Conservation (phyloP, 2,888 invertebrate genomes). For the Drosophila mimetica region DNA sequence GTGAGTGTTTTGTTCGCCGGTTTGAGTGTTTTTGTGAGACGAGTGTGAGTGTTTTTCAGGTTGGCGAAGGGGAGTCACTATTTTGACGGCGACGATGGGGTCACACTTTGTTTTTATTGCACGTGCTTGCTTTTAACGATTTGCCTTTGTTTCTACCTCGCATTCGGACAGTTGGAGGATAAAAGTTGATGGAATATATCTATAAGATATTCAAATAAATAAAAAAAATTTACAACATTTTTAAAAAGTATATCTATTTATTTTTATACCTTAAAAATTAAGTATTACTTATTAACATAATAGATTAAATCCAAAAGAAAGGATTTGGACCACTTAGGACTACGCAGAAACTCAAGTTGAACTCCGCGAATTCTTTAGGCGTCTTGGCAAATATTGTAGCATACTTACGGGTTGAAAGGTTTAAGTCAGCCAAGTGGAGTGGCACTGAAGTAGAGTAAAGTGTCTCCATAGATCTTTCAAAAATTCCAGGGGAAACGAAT, state of each 20-base stretch:
- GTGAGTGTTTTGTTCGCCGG: conserved; percentile 6
- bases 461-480: conserved; percentile 23
- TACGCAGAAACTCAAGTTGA: no score
- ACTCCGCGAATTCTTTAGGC: background rate
- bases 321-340: no score
- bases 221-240: no score
- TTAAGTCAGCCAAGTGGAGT: background rate
- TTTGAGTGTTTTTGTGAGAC: conserved; percentile 5
- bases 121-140: conserved; percentile 56
- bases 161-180: conserved; percentile 7
- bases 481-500: conserved; percentile 4
- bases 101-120: conserved; percentile 73
- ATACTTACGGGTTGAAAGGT: conserved; percentile 7
- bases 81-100: conserved; percentile 39
- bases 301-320: no score
- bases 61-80: conserved; percentile 20
- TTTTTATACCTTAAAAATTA: background rate
- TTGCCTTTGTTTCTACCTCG: conserved; percentile 30
- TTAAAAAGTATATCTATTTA: no score
- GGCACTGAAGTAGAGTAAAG: background rate
- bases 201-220: background rate
- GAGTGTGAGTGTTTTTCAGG: conserved; percentile 6
- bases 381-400: conserved; percentile 3
- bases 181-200: conserved; percentile 2
- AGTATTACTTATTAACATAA: no score